Conservation (phyloP, 2,797 vertebrate genomes). For the Valencia hispanica region DNA sequence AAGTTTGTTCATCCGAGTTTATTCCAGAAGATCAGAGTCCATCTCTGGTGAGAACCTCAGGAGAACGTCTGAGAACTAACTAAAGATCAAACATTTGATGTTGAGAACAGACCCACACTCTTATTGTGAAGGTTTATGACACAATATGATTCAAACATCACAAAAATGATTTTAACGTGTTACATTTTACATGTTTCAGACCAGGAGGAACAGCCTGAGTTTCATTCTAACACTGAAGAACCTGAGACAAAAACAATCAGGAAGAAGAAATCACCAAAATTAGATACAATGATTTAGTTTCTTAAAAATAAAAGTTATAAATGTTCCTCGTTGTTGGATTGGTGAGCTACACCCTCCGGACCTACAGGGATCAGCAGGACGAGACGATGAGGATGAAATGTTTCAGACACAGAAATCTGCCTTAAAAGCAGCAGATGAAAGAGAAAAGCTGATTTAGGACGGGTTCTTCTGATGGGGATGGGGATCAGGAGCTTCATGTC, state of each 20-base stretch:
- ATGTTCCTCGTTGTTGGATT: neutral
- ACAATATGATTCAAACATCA: conserved; percentile 1
- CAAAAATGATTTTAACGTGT: neutral
- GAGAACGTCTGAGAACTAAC: neutral
- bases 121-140: conserved; percentile 3
- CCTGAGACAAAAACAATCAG: neutral
- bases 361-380: too few relatives aligned
- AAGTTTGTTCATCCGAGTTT: neutral
- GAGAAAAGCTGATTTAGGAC: too few relatives aligned
- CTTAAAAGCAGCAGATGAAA: too few relatives aligned
- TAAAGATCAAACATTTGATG: neutral
- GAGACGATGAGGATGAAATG: too few relatives aligned
- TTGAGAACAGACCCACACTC: neutral
- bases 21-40: neutral
- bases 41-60: neutral
- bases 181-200: neutral
- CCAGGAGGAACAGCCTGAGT: neutral
- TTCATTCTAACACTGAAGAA: neutral
- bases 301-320: neutral
- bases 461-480: too few relatives aligned
- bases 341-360: neutral
- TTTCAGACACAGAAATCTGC: too few relatives aligned
- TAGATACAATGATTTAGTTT: neutral
- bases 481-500: too few relatives aligned
- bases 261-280: neutral